Percentiles rank a stretch among this genome's conserved stretches.
Evolutionary conservation across 2,888 invertebrate species (phyloP).

Genomic region (Heteromyza rotundicornis): DNA sequence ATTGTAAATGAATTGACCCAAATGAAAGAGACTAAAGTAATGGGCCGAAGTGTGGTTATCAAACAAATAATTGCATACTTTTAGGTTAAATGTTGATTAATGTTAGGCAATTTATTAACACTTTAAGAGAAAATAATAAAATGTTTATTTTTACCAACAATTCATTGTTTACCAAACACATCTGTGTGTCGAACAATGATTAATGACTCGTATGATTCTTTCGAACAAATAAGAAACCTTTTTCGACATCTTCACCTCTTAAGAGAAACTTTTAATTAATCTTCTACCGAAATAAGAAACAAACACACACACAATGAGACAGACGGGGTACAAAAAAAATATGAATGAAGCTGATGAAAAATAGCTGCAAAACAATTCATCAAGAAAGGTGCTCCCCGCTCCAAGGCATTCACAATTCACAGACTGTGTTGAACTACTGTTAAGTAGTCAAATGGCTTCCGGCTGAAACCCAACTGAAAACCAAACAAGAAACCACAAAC

Average conservation of each 20-base stretch:
- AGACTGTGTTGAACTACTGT: constrained; percentile 4
- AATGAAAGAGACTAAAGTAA: too few species aligned
- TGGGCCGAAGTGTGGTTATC: too few species aligned
- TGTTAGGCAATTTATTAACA: too few species aligned
- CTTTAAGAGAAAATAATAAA: too few species aligned
- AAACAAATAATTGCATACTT: too few species aligned
- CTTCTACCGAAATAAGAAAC: neutral
- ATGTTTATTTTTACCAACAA: too few species aligned
- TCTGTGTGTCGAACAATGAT: neutral
- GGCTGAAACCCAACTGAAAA: neutral
- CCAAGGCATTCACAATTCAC: neutral
- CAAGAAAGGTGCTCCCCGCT: neutral
- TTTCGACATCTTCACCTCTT: neutral
- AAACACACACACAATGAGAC: neutral
- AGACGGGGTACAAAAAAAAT: too few species aligned
- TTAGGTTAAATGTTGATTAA: too few species aligned
- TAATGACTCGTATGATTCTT: neutral
- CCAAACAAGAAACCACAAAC: neutral
- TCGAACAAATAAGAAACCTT: neutral
- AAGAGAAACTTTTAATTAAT: constrained; percentile 13
- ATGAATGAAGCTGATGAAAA: neutral
- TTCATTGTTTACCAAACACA: neutral
- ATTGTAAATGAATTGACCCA: too few species aligned
- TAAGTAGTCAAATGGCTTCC: neutral
- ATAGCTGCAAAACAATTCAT: constrained; percentile 2